phyloP scores from a whole-genome alignment of 2,888 invertebrate species.

The Acronicta psi region DNA sequence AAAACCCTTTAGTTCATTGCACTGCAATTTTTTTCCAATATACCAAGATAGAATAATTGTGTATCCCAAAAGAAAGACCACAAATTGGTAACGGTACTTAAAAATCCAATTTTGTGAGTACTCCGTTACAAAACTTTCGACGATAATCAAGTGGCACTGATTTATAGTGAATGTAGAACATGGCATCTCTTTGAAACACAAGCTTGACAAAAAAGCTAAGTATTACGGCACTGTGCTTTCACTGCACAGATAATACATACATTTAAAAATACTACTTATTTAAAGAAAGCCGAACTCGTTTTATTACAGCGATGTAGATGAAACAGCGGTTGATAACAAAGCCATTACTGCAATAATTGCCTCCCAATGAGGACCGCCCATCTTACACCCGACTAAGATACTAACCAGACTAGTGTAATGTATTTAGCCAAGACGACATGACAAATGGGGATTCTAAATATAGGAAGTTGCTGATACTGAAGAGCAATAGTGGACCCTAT shows the following conservation, averaged over 20 bases:
- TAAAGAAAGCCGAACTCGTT: slow-evolving; percentile 63
- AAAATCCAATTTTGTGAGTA: slow-evolving; percentile 43
- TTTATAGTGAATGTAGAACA: slow-evolving; percentile 46
- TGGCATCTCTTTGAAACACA: slow-evolving; percentile 28
- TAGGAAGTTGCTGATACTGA: slow-evolving; percentile 24
- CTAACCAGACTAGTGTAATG: slow-evolving; percentile 50
- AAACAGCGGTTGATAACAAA: slow-evolving; percentile 78
- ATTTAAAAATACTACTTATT: slow-evolving; percentile 41
- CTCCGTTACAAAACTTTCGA: slow-evolving; percentile 39
- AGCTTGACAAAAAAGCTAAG: slow-evolving; percentile 35
- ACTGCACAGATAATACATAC: slow-evolving; percentile 53
- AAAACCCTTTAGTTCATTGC: slow-evolving; percentile 31
- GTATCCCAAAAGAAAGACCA: slow-evolving; percentile 42
- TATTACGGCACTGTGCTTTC: slow-evolving; percentile 51
- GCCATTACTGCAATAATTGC: slow-evolving; percentile 80
- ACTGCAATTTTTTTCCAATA: slow-evolving; percentile 25
- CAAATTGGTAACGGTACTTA: slow-evolving; percentile 48
- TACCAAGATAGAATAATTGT: slow-evolving; percentile 23
- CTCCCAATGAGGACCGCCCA: slow-evolving; percentile 68
- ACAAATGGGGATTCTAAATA: slow-evolving; percentile 58
- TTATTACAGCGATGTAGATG: slow-evolving; percentile 71
- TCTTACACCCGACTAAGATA: slow-evolving; percentile 59
- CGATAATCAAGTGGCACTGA: slow-evolving; percentile 48
- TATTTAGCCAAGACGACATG: slow-evolving; percentile 56
- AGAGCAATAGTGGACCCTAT: slow-evolving; percentile 33